A percentile compares a stretch with the other conserved stretches of the same genome.
Conservation (phyloP, 2,797 vertebrate genomes). For the Sebastes hopkinsi region DNA sequence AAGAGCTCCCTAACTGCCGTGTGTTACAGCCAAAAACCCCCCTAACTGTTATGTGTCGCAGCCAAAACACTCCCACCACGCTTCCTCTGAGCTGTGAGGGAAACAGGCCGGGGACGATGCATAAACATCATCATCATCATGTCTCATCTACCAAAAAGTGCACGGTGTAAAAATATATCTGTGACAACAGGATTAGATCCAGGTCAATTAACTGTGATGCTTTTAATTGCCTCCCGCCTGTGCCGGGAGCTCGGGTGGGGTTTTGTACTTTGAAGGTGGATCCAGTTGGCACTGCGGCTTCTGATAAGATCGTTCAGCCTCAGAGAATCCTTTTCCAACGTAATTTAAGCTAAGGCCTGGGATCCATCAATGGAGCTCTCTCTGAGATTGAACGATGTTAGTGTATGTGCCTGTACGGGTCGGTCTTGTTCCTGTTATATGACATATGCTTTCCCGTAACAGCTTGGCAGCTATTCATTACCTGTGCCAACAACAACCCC, state of each 20-base stretch:
- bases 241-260: background rate
- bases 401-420: background rate
- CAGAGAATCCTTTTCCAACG: slow-evolving; percentile 14
- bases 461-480: slow-evolving; percentile 41
- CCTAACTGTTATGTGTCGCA: slow-evolving; percentile 61
- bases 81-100: slow-evolving; percentile 42
- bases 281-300: slow-evolving; percentile 39
- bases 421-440: background rate
- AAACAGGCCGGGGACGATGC: slow-evolving; percentile 10
- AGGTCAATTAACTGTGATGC: slow-evolving; percentile 19
- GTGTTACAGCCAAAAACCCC: slow-evolving; percentile 56
- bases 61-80: slow-evolving; percentile 62
- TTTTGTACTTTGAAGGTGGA: slow-evolving; percentile 40
- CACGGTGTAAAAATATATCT: slow-evolving; percentile 1
- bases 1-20: slow-evolving; percentile 65
- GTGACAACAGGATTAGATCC: slow-evolving; percentile 19
- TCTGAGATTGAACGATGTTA: background rate
- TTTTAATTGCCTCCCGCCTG: slow-evolving; percentile 30
- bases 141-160: slow-evolving; percentile 24
- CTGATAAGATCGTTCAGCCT: slow-evolving; percentile 40
- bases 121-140: background rate
- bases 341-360: slow-evolving; percentile 14
- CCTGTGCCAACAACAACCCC: slow-evolving; percentile 24
- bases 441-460: slow-evolving; percentile 16
- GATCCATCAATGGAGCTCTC: slow-evolving; percentile 21